Percentiles rank a stretch among this genome's conserved stretches.
Evolutionary conservation across 1,140 invertebrate genomes (phyloP).

Genomic region (Scaptodrosophila lebanonensis): DNA sequence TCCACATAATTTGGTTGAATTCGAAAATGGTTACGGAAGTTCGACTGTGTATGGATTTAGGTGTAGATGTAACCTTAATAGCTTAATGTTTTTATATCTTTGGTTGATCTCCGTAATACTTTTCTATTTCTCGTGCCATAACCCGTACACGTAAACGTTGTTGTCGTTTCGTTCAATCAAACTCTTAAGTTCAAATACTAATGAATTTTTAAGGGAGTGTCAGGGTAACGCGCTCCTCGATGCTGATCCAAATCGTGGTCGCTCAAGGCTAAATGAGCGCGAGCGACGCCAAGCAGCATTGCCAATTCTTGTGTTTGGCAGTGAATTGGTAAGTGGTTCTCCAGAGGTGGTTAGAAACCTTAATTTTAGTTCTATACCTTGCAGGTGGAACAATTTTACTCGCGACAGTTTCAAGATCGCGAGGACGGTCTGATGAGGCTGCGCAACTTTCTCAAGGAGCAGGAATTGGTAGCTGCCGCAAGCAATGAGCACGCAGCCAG

Average conservation of each 20-base stretch:
- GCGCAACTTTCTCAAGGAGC: conserved; percentile 84
- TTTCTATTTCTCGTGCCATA: conserved; percentile 45
- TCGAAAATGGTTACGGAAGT: too few species aligned
- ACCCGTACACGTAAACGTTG: conserved; percentile 54
- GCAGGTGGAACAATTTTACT: conserved; percentile 95
- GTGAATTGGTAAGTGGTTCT: conserved; percentile 83
- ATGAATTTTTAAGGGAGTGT: conserved; percentile 86
- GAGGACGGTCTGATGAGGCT: conserved; percentile 90
- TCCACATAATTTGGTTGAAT: too few species aligned
- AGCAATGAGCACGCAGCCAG: conserved; percentile 60
- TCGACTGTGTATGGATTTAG: too few species aligned
- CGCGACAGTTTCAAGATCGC: conserved; percentile 94
- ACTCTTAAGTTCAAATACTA: conserved; percentile 84
- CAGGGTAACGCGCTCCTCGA: conserved; percentile 80
- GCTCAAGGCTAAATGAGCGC: conserved; percentile 87
- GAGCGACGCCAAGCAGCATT: conserved; percentile 93
- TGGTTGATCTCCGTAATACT: conserved; percentile 33
- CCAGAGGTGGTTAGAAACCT: background rate
- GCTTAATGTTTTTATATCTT: conserved; percentile 31
- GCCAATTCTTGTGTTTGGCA: conserved; percentile 93
- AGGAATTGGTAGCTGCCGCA: conserved; percentile 45
- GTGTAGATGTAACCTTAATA: conserved; percentile 35
- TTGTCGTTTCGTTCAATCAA: conserved; percentile 26
- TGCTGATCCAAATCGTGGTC: conserved; percentile 78
- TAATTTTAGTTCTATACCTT: background rate